Conservation (phyloP, 2,113 vertebrate genomes). For the Empidonax alnorum region DNA sequence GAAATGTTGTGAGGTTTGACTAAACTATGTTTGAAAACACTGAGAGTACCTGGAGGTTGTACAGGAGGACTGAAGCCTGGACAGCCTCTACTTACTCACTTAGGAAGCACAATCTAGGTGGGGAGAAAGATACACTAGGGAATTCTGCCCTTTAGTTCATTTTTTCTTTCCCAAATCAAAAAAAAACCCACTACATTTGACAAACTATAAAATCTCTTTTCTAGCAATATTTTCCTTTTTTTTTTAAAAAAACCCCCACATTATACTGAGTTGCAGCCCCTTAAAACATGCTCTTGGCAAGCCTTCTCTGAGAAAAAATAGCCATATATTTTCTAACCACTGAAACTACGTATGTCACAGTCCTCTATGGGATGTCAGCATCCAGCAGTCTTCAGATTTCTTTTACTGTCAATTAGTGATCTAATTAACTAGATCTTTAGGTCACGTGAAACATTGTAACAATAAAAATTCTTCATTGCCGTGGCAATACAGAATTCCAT, state of each 20-base stretch:
- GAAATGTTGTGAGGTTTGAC: background rate
- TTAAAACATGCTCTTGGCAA: background rate
- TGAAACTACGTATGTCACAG: background rate
- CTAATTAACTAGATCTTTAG: background rate
- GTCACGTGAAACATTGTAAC: background rate
- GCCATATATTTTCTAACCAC: background rate
- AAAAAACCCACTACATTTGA: background rate
- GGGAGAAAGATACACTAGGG: background rate
- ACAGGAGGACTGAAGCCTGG: background rate
- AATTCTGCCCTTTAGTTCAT: background rate
- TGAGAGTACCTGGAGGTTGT: background rate
- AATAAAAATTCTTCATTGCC: background rate
- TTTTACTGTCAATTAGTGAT: constrained; percentile 9
- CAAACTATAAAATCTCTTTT: background rate
- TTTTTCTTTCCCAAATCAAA: background rate
- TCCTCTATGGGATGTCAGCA: background rate
- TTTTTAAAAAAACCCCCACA: background rate
- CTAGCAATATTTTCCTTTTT: background rate
- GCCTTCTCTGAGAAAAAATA: background rate
- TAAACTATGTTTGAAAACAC: background rate
- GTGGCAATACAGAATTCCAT: background rate
- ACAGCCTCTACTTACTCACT: background rate
- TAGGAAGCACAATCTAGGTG: background rate
- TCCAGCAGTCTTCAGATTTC: background rate
- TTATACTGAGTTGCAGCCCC: background rate